Evolutionary conservation across 2,113 vertebrate genomes (phyloP), one percentile per base, ranked within the genome.

Genomic region (Hystrix brachyura): DNA sequence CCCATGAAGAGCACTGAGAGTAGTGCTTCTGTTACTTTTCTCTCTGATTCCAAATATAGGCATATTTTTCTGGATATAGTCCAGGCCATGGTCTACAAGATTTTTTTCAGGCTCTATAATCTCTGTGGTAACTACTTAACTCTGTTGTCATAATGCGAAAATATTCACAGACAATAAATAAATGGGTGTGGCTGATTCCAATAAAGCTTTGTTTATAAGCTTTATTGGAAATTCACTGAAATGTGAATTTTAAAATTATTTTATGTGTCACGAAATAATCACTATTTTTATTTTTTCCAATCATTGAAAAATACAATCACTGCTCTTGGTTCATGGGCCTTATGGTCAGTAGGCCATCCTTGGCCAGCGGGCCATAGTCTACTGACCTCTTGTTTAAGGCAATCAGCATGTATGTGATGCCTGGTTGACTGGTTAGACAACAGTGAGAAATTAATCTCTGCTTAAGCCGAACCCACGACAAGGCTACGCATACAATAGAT

Each of bases 391-490:
- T 23, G 29, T 34, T 79, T 60, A 74, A 78, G 43, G 17, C 55
- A 79, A 74, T 79, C 25, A 94, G 79, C 62, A 74, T 10, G 87
- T 8, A 21, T 76, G 67, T 78, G 34, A 80, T 94, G 82, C 81
- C 67, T 84, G 59, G 48, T 43, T 92, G 69, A 65, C 55, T 93
- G 62, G 29, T 57, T 86, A 84, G 7, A 67, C 69, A 65, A 93
- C 55, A 87, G 67, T 91, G 38, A 94, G 57, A 91, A 95, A 97
- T 76, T 64, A 84, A 71, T 71, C 29, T 85, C 74, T 76, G 53
- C 64, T 92, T 95, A 82, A 38, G 32, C 25, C 74, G 43, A 96
- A 62, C 10, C 64, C 34, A 78, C 43, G n/a, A 93, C 65, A n/a
- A 78, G 64, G 14, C 7, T 84, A 51, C 5, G 5, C 12, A 76